Percentiles rank a stretch among this genome's conserved stretches.
Conservation (phyloP, 2,888 invertebrate species). For the Mylabris sibirica region DNA sequence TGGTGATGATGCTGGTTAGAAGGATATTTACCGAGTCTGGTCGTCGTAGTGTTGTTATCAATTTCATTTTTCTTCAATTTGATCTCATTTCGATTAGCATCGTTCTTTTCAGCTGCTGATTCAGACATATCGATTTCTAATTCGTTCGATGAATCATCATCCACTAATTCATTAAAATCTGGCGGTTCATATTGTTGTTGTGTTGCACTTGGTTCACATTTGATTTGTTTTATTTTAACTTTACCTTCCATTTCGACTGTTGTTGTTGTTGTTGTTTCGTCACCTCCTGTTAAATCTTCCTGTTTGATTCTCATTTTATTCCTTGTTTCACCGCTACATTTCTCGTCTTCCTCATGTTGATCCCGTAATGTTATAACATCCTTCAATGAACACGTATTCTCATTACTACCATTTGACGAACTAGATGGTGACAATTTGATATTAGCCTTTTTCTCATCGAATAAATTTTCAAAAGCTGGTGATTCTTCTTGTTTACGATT, state of each 20-base stretch:
- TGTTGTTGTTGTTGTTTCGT: background rate
- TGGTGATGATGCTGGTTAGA: constrained; percentile 34
- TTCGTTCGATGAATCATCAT: constrained; percentile 81
- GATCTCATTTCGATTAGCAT: constrained; percentile 64
- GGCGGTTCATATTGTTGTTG: constrained; percentile 70
- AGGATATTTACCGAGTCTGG: constrained; percentile 29
- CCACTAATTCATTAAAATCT: constrained; percentile 79
- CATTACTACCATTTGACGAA: constrained; percentile 65
- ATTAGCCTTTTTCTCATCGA: constrained; percentile 80
- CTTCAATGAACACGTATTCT: constrained; percentile 71
- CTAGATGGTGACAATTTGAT: constrained; percentile 72
- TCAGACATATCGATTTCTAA: constrained; percentile 82
- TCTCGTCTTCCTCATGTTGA: constrained; percentile 54
- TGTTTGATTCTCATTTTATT: constrained; percentile 50
- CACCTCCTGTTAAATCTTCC: constrained; percentile 42
- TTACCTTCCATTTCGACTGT: constrained; percentile 42
- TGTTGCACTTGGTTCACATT: constrained; percentile 53
- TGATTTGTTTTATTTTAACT: constrained; percentile 37
- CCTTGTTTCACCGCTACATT: constrained; percentile 31
- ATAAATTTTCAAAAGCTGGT: constrained; percentile 83
- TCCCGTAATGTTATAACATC: constrained; percentile 67
- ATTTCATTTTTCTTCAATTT: constrained; percentile 62
- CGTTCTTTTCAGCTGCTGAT: constrained; percentile 71
- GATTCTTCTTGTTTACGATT: constrained; percentile 78
- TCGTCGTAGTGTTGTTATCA: constrained; percentile 59